Evolutionary conservation across 2,888 invertebrate species (phyloP).

Genomic region (Orthosia gothica): DNA sequence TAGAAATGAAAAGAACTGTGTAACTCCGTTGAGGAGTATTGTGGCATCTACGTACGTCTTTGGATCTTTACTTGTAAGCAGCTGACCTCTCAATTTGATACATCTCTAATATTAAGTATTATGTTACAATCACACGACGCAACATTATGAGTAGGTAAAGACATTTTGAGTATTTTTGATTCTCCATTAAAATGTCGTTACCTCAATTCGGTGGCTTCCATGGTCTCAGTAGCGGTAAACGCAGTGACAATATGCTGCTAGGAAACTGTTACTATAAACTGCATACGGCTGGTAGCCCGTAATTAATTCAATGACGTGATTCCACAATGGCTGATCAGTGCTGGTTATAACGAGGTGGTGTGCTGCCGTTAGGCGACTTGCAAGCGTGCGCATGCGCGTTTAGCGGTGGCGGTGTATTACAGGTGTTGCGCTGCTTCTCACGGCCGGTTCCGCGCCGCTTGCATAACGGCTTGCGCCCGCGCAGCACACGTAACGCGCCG

Average conservation of each 20-base stretch:
- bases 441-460: conserved; percentile 85
- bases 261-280: conserved; percentile 50
- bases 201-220: conserved; percentile 25
- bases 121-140: not conserved
- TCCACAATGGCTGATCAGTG: conserved; percentile 67
- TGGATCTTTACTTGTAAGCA: conserved; percentile 7
- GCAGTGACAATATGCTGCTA: conserved; percentile 32
- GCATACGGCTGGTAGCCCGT: conserved; percentile 46
- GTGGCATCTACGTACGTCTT: not conserved
- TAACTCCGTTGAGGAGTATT: not conserved
- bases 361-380: conserved; percentile 76
- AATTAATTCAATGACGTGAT: conserved; percentile 66
- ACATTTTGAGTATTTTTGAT: conserved; percentile 12
- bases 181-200: conserved; percentile 8
- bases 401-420: conserved; percentile 75
- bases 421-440: conserved; percentile 87
- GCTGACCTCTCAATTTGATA: not conserved
- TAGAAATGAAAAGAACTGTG: conserved; percentile 1
- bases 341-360: conserved; percentile 59
- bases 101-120: conserved; percentile 2
- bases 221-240: conserved; percentile 35
- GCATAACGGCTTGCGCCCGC: conserved; percentile 83
- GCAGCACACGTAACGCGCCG: conserved; percentile 85
- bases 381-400: conserved; percentile 74
- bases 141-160: not conserved